Evolutionary conservation across 2,113 vertebrate genomes (phyloP), one percentile per base, ranked within the genome.

Genomic region (Blennius ocellaris): DNA sequence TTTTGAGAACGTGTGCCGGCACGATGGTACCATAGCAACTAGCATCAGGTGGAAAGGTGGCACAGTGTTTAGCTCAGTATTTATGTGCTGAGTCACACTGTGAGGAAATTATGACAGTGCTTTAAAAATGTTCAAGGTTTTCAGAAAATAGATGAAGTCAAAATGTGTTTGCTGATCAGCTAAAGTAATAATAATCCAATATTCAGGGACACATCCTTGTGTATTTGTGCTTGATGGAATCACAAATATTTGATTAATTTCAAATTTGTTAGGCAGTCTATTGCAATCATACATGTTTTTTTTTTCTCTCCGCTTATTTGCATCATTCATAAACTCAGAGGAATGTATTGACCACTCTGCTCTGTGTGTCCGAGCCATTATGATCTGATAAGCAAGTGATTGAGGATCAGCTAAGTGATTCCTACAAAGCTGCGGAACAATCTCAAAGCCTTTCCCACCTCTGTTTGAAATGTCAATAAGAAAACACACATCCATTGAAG

Each of bases 1-100:
- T 84, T 83, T 79, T 50, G 67, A 69, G 75, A 74, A 51, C 48
- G 44, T 41, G 47, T 64, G 68, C 51, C 57, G 60, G 79, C 44
- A 62, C 55, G 65, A 52, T 77, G 78, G 68, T 65, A 43, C 65
- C 83, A 87, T 88, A 54, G 80, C 82, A 91, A 87, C 84, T 50
- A 68, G 81, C 63, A 15, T 83, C 50, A 77, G 76, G 80, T 69
- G 55, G 67, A 80, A 79, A 59, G 59, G 77, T 78, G 63, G 17
- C 66, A 10, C 64, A 78, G 61, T 76, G 21, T 30, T 30, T 30
- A 30, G 21, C 21, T 30, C 21, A 30, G 21, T 30, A 57, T 88
- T 82, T 78, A 49, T 66, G 71, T 56, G 41, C 61, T 78, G 69
- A 85, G 84, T 89, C 89, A 81, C 76, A 70, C 63, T 70, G n/a